Conservation (phyloP, 2,797 vertebrate genomes). For the Aselliscus stoliczkanus region DNA sequence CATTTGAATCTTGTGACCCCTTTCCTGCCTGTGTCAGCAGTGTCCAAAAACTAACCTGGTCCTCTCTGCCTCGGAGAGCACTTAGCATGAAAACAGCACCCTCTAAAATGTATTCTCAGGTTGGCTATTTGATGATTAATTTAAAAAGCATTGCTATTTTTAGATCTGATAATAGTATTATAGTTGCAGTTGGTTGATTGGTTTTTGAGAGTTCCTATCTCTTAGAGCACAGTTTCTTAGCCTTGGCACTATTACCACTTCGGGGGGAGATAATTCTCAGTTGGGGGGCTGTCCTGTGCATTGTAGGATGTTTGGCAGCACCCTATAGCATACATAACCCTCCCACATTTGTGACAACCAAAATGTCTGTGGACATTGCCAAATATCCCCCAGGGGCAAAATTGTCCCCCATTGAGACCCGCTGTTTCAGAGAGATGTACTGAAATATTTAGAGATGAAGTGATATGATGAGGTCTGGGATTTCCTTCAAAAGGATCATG, state of each 20-base stretch:
- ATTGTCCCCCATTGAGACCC: not conserved
- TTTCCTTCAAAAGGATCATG: not conserved
- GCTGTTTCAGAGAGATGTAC: accelerated
- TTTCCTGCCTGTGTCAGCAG: not conserved
- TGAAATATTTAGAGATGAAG: not conserved
- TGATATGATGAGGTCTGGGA: not conserved
- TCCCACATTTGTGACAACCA: not conserved
- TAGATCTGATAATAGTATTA: not conserved
- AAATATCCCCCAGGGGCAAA: not conserved
- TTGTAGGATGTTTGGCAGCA: not conserved
- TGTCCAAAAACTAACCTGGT: not conserved
- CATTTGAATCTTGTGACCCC: no score
- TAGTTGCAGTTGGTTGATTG: not conserved
- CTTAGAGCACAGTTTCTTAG: not conserved
- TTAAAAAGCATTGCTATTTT: not conserved
- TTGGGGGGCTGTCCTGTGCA: not conserved
- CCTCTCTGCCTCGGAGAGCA: no score
- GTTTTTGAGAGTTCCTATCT: not conserved
- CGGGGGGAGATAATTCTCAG: not conserved
- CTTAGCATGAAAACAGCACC: not conserved
- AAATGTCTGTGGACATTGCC: not conserved
- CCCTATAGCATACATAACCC: not conserved
- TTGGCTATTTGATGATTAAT: not conserved
- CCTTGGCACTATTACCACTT: not conserved
- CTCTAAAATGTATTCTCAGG: not conserved